Evolutionary conservation across 2,888 invertebrate species (phyloP).

Genomic region (Deilephila elpenor): DNA sequence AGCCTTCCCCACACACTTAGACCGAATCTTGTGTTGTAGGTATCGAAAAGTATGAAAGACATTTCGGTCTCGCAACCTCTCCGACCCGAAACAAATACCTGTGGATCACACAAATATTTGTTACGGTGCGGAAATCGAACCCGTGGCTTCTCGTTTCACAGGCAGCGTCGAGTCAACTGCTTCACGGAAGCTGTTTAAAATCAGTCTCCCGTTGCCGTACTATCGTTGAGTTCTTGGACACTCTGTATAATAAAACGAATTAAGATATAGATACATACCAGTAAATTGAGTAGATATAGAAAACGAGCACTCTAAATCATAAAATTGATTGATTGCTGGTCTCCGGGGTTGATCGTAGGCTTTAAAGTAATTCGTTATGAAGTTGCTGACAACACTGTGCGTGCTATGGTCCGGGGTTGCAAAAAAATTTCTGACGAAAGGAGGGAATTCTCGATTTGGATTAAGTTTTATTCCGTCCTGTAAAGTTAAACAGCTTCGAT

Average conservation of each 20-base stretch:
- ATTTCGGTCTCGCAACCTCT: too few species aligned
- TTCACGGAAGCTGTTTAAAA: too few species aligned
- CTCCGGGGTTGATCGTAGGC: constrained; percentile 46
- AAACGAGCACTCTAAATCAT: constrained; percentile 50
- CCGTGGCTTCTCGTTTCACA: too few species aligned
- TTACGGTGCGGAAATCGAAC: too few species aligned
- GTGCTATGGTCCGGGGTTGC: constrained; percentile 39
- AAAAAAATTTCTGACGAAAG: constrained; percentile 66
- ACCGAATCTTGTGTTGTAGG: too few species aligned
- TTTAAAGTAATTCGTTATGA: constrained; percentile 67
- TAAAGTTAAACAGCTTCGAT: constrained; percentile 37
- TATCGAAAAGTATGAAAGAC: too few species aligned
- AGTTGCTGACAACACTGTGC: constrained; percentile 69
- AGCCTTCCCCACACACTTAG: too few species aligned
- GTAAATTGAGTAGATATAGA: constrained; percentile 51
- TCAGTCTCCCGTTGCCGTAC: not conserved
- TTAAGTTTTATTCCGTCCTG: constrained; percentile 75
- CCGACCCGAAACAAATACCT: too few species aligned
- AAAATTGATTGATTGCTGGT: constrained; percentile 48
- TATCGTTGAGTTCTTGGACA: not conserved
- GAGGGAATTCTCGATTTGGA: constrained; percentile 59
- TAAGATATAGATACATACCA: constrained; percentile 44
- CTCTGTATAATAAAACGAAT: not conserved
- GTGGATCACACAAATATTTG: too few species aligned
- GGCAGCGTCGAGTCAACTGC: too few species aligned